Percentiles rank a stretch among this genome's conserved stretches.
These are phyloP conservation scores for Sarcophilus harrisii DNA, from an alignment of 2,797 vertebrate species.

Conservation along the genomic window DNA sequence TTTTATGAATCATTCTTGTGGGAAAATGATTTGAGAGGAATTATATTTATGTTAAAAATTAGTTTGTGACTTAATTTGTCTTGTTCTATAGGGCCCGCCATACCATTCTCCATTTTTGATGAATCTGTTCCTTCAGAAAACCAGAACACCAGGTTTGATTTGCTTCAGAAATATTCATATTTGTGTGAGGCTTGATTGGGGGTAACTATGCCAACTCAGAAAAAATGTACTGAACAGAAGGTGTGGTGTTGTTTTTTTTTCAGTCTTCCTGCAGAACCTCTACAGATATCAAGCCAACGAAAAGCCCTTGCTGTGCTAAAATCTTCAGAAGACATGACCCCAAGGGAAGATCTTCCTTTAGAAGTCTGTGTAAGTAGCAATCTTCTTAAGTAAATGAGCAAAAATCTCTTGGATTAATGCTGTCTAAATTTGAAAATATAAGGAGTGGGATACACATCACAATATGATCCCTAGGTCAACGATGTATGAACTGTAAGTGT, in stretches of 20 bases:
- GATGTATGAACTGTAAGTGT: not conserved
- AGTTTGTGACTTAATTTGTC: constrained; percentile 21
- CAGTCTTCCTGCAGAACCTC: constrained; percentile 71
- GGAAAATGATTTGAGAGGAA: constrained; percentile 28
- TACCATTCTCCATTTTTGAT: constrained; percentile 85
- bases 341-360: constrained; percentile 76
- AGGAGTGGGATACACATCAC: not conserved
- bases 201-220: not conserved
- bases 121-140: constrained; percentile 80
- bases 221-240: constrained; percentile 38
- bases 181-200: constrained; percentile 23
- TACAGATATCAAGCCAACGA: constrained; percentile 66
- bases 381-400: constrained; percentile 30
- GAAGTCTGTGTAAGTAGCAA: constrained; percentile 81
- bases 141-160: constrained; percentile 81
- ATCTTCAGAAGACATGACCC: constrained; percentile 69
- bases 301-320: constrained; percentile 80
- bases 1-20: not conserved
- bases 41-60: constrained; percentile 46
- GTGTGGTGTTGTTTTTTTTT: not conserved
- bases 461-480: not conserved
- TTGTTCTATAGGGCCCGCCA: constrained; percentile 56
- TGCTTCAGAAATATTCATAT: constrained; percentile 38
- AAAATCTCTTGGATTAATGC: not conserved
- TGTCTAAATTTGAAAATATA: not conserved